A percentile compares a stretch with the other conserved stretches of the same genome.
Evolutionary conservation across 64 coral and sea anemone genomes (phyloP).

Genomic region (Stylophora pistillata): DNA sequence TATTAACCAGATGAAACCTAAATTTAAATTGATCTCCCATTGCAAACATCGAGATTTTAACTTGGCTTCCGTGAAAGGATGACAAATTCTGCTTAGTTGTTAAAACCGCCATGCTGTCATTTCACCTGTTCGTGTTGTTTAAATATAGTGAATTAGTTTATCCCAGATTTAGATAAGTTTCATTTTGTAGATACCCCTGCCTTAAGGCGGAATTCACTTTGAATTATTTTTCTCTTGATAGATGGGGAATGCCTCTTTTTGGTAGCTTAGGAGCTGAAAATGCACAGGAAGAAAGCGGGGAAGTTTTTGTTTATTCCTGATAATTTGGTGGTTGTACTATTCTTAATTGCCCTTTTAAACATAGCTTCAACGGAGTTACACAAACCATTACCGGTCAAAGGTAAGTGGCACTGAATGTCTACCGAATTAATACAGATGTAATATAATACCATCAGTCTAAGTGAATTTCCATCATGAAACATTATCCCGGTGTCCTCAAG

Average conservation of each 20-base stretch:
- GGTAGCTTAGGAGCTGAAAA: slow-evolving; percentile 17
- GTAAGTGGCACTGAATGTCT: not conserved
- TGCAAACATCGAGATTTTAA: not conserved
- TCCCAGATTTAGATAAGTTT: slow-evolving; percentile 42
- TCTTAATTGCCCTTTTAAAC: not conserved
- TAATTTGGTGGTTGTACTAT: slow-evolving; percentile 13
- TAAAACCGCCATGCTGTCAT: slow-evolving; percentile 22
- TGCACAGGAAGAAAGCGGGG: slow-evolving; percentile 42
- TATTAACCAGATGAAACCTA: not conserved
- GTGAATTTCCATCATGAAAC: not conserved
- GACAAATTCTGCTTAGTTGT: not conserved
- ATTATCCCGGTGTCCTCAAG: too few relatives aligned
- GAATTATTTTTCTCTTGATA: slow-evolving; percentile 9
- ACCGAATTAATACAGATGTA: not conserved
- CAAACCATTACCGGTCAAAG: not conserved
- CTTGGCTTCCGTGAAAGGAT: not conserved
- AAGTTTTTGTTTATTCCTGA: slow-evolving; percentile 26
- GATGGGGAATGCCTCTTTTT: slow-evolving; percentile 28
- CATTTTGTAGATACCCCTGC: slow-evolving; percentile 7
- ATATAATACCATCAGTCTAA: not conserved
- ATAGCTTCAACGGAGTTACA: not conserved
- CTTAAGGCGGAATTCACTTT: not conserved
- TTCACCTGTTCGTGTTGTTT: slow-evolving; percentile 18
- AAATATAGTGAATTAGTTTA: slow-evolving; percentile 50
- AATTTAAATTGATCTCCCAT: not conserved